Evolutionary conservation across 2,888 invertebrate genomes (phyloP), one percentile per base, ranked within the genome.

Genomic region (Matsumyia berberina): DNA sequence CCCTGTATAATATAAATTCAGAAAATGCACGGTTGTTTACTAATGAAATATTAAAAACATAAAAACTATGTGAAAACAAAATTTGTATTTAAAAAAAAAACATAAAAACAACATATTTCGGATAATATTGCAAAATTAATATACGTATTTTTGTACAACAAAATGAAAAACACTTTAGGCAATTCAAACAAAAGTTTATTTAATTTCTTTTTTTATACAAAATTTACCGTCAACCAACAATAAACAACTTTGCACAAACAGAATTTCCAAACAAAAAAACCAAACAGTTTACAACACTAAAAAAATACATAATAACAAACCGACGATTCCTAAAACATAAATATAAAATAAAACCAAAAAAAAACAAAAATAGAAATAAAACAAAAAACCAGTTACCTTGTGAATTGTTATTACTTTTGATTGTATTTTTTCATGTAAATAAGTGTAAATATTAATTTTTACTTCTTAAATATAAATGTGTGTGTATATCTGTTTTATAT

Each of bases 1-100:
- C 62, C 76, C 69, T 78, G 86, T 83, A 83, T 69, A 49, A 79
- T 83, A 79, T 70, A 81, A 70, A 74, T 83, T 86, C 53, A 78
- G 66, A 80, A 85, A 82, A 87, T 83, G 87, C 87, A 87, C 87
- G 87, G 87, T 87, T 86, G 87, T 87, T 87, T 86, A 85, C 85
- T 85, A 85, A 78, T 42, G 58, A 78, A 77, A 82, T 49, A 67
- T 44, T 31, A 69, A 66, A 46, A n/a, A 66, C 66, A 64, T 39
- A 58, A 67, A 44, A 37, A 78, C 51, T 76, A 82, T 72, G 62
- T 70, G 70, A 72, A 72, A 77, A 46, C 66, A 79, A 79, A 79
- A 83, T 69, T 24, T 83, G 51, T 69, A 74, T 62, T 74, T 31
- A 57, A 76, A 73, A 62, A 66, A 55, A 76, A 73, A 55, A 66